phyloP scores from a whole-genome alignment of 2,113 vertebrate genomes.

The Loxodonta africana region DNA sequence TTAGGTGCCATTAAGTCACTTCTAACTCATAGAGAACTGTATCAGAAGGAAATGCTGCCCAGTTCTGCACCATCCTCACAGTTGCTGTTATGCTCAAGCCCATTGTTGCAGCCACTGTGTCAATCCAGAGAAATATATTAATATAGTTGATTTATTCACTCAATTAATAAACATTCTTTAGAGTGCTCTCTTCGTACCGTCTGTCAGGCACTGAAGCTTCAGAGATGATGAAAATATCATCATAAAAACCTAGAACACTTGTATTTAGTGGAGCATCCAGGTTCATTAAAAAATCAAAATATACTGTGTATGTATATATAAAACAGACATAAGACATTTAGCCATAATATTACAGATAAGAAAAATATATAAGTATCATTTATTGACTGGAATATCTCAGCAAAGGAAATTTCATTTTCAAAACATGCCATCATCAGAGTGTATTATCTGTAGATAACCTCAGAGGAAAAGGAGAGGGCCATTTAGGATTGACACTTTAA shows the following conservation, averaged over 20 bases:
- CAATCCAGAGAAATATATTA: background rate
- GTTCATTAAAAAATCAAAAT: background rate
- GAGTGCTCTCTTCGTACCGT: background rate
- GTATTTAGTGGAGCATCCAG: background rate
- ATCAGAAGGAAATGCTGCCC: no score
- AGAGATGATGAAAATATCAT: constrained; percentile 22
- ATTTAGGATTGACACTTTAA: constrained; percentile 57
- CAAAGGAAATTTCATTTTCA: constrained; percentile 41
- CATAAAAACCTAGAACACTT: background rate
- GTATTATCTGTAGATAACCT: background rate
- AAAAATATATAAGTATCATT: background rate
- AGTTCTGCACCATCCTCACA: no score
- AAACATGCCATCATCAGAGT: constrained; percentile 50
- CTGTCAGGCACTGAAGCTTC: background rate
- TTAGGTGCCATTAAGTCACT: no score
- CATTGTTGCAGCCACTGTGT: no score
- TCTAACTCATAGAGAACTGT: no score
- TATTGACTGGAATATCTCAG: background rate
- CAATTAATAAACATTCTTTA: background rate
- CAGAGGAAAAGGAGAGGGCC: background rate
- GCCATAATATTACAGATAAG: background rate
- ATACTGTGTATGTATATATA: background rate
- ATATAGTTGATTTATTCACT: background rate
- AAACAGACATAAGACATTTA: background rate
- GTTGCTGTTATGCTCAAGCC: no score